phyloP scores from a whole-genome alignment of 2,888 invertebrate species.

The Eudemis profundana region DNA sequence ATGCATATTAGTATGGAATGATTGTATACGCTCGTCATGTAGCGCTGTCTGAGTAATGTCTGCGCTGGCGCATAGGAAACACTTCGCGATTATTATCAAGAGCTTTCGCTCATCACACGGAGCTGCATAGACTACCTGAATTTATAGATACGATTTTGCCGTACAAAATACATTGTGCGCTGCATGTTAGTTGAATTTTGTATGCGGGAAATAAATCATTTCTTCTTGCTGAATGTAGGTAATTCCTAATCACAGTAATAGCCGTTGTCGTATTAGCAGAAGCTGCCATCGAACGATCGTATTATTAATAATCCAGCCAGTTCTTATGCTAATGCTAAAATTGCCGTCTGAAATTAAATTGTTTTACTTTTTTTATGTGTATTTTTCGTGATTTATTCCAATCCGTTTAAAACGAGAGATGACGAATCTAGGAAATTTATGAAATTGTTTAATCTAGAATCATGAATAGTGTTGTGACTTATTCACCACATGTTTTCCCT shows the following conservation, averaged over 20 bases:
- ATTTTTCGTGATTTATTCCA: too few relatives aligned
- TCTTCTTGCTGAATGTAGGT: too few relatives aligned
- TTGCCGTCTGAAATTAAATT: too few relatives aligned
- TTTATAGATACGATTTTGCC: constrained; percentile 30
- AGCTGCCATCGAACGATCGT: too few relatives aligned
- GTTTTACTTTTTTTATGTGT: too few relatives aligned
- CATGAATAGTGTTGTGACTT: constrained; percentile 65
- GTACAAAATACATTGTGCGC: not conserved
- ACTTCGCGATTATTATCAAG: constrained; percentile 21
- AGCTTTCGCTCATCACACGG: constrained; percentile 64
- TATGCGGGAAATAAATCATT: too few relatives aligned
- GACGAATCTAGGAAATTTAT: constrained; percentile 3
- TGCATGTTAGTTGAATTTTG: too few relatives aligned
- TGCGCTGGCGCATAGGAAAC: constrained; percentile 8
- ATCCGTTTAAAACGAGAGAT: not conserved
- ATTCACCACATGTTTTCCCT: constrained; percentile 74
- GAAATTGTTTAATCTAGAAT: constrained; percentile 13
- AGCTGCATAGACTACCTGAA: constrained; percentile 43
- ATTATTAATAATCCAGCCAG: too few relatives aligned
- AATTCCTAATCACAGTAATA: too few relatives aligned
- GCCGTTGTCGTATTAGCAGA: too few relatives aligned
- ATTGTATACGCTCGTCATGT: constrained; percentile 13
- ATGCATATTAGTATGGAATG: constrained; percentile 9
- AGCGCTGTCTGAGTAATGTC: constrained; percentile 22
- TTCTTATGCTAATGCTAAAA: too few relatives aligned